These are phyloP conservation scores for Scaptomyza caliginosa DNA, from an alignment of 2,888 invertebrate genomes.

Conservation along the genomic window DNA sequence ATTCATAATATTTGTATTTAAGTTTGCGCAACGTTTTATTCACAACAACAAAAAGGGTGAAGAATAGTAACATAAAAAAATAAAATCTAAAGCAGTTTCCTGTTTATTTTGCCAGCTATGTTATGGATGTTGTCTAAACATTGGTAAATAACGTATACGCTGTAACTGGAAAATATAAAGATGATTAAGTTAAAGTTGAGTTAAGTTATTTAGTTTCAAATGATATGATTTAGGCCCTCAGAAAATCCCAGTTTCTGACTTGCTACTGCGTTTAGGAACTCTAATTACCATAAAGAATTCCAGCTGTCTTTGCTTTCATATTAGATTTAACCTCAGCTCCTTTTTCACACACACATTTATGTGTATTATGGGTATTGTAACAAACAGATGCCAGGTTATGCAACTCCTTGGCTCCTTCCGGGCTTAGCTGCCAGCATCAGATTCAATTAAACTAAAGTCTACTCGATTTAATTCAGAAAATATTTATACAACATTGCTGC, in stretches of 20 bases:
- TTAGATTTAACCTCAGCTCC: background rate
- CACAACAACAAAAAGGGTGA: background rate
- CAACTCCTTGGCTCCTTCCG: background rate
- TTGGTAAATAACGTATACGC: background rate
- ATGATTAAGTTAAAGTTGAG: no score
- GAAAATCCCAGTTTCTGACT: no score
- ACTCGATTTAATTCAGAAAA: background rate
- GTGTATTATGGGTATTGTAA: background rate
- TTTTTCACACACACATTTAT: background rate
- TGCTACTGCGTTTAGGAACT: background rate
- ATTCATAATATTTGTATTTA: constrained; percentile 14
- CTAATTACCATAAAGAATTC: background rate
- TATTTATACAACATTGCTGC: background rate
- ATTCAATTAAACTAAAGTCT: constrained; percentile 15
- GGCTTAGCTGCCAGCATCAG: background rate
- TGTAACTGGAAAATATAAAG: background rate
- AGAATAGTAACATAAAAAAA: background rate
- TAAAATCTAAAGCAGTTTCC: background rate
- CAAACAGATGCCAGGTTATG: background rate
- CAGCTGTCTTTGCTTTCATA: background rate
- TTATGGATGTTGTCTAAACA: background rate
- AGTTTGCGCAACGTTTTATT: constrained; percentile 5
- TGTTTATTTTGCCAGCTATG: background rate
- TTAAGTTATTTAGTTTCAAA: no score
- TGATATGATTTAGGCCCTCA: no score